A percentile compares a stretch with the other conserved stretches of the same genome.
phyloP scores from a whole-genome alignment of 2,113 vertebrate genomes.

The Steatornis caripensis region DNA sequence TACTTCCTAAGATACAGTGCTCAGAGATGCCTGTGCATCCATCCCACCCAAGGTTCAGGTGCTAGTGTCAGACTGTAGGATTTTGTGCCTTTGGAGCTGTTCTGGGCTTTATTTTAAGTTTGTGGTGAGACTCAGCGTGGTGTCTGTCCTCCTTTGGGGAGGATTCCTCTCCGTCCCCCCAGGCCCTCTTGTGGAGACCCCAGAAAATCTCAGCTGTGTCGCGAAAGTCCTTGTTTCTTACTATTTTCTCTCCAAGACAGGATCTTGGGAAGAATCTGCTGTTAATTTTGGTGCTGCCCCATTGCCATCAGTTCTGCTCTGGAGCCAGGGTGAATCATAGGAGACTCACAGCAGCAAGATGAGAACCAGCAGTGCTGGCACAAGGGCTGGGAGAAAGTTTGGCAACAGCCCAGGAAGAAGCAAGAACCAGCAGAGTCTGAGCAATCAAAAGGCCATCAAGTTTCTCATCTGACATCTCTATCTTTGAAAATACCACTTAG shows the following conservation, averaged over 20 bases:
- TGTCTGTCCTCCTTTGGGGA: not conserved
- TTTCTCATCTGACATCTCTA: not conserved
- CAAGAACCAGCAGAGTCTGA: not conserved
- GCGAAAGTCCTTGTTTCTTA: not conserved
- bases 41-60: not conserved
- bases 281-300: not conserved
- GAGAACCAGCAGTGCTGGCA: not conserved
- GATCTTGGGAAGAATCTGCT: not conserved
- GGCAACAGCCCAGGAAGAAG: not conserved
- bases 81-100: not conserved
- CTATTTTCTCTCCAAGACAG: not conserved
- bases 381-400: not conserved
- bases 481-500: not conserved
- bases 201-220: not conserved
- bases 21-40: not conserved
- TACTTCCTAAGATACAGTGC: not conserved
- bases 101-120: not conserved
- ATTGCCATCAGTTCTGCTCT: not conserved
- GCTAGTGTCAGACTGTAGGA: not conserved
- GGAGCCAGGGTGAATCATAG: rapidly evolving
- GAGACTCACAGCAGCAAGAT: not conserved
- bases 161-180: not conserved
- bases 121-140: rapidly evolving
- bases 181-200: not conserved
- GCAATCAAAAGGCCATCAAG: not conserved